Evolutionary conservation across 1,140 invertebrate genomes (phyloP).

Genomic region (Branchinecta lindahli): DNA sequence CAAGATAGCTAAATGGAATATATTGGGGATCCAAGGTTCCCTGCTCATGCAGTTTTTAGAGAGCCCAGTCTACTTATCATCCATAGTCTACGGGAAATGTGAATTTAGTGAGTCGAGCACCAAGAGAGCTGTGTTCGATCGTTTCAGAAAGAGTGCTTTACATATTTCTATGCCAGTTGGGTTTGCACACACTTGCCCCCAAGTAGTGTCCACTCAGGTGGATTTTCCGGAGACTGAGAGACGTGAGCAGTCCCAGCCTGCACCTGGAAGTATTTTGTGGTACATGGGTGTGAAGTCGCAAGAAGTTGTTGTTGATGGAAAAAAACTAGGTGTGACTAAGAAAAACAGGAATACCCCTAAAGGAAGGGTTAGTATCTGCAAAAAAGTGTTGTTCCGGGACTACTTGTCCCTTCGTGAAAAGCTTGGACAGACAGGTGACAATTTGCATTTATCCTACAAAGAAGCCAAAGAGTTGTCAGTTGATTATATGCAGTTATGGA

Average conservation of each 20-base stretch:
- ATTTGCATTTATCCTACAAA: constrained; percentile 21
- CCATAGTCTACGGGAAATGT: constrained; percentile 47
- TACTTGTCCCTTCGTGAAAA: constrained; percentile 36
- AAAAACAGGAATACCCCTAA: constrained; percentile 41
- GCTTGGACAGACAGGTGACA: constrained; percentile 12
- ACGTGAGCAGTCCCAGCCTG: constrained; percentile 16
- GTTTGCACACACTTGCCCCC: constrained; percentile 30
- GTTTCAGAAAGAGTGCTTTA: constrained; percentile 19
- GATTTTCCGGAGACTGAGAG: constrained; percentile 12
- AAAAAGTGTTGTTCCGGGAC: constrained; percentile 42
- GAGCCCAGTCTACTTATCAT: constrained; percentile 48
- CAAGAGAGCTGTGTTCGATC: constrained; percentile 23
- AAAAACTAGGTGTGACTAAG: constrained; percentile 61
- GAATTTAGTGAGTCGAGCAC: constrained; percentile 20
- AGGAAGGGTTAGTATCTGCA: constrained; percentile 42
- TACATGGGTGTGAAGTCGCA: constrained; percentile 19
- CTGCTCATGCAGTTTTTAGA: constrained; percentile 50
- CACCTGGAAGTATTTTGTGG: constrained; percentile 27
- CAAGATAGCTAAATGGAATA: constrained; percentile 75
- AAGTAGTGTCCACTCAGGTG: constrained; percentile 26
- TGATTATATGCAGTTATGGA: constrained; percentile 24
- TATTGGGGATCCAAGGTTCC: constrained; percentile 60
- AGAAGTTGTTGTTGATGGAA: constrained; percentile 62
- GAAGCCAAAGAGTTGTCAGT: constrained; percentile 24
- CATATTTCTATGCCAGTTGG: constrained; percentile 23